Base-by-base conservation (phyloP, 2,888 invertebrate genomes). In the Perdita meconis region DNA sequence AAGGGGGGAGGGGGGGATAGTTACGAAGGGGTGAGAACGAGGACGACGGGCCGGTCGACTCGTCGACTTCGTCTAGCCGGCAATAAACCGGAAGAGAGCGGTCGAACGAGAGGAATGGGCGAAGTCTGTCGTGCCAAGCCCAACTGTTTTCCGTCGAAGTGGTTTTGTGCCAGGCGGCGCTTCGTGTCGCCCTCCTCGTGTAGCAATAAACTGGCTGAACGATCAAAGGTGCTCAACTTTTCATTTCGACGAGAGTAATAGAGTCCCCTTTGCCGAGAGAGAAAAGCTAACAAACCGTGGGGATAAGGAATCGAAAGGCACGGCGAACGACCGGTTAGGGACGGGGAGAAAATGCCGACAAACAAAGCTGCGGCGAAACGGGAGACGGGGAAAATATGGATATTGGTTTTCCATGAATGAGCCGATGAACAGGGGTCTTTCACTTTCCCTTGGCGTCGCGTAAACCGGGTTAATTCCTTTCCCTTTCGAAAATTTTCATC, bases 161-260 rank as follows among this genome's bases (percentile, higher is more conserved):
- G 86, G 87, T 89, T 81, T 87, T 88, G 89, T 90, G 89, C 89
- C 90, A 90, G 90, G 87, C 89, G 82, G 86, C 82, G 87, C 85
- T 81, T 82, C 85, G 86, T 82, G 87, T 88, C 85, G 80, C 60
- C 71, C 64, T 47, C 26, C 57, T 47, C 68, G 81, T 86, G 86
- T 87, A 82, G 84, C 86, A 89, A 89, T 89, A 89, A 89, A 89
- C 89, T 86, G 83, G 83, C 74, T 79, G 81, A 83, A 81, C 83
- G 82, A 85, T 86, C 85, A 85, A 86, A 83, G 87, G 85, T 86
- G 88, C 86, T 89, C 88, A 88, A 89, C 84, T 84, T 78, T 80
- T 82, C 75, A 78, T 80, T 86, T 82, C 78, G 68, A 38, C 61
- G 59, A 36, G 61, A 70, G 70, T 78, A 86, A 81, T 76, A 42